Evolutionary conservation across 2,113 vertebrate species (phyloP).

Genomic region (Anhinga rufa): DNA sequence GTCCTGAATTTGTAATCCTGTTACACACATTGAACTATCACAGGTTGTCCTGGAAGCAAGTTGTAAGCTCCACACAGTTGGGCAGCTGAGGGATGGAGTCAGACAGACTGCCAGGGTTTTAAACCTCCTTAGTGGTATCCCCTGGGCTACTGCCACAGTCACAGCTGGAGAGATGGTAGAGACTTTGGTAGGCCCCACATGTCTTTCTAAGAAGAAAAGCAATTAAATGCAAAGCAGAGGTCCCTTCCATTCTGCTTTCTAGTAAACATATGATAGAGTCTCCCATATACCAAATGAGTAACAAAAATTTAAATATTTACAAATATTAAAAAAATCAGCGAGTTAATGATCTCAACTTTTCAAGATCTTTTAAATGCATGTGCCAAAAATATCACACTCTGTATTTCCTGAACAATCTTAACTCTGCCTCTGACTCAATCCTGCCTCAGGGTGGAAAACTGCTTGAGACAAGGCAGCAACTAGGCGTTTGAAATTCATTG

Average conservation of each 20-base stretch:
- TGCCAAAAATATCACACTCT: neutral
- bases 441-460: neutral
- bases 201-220: neutral
- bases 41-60: neutral
- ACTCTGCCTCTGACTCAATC: neutral
- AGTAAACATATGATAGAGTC: neutral
- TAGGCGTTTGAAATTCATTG: neutral
- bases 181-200: neutral
- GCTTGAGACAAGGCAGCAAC: neutral
- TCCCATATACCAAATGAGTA: neutral
- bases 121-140: neutral
- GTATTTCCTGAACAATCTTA: neutral
- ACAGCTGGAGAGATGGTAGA: neutral
- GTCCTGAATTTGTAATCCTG: neutral
- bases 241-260: neutral
- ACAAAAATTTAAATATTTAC: neutral
- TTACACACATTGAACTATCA: neutral
- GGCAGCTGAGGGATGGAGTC: neutral
- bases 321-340: neutral
- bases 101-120: neutral
- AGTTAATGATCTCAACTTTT: neutral
- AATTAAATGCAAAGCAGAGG: neutral
- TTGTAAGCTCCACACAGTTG: rapidly evolving
- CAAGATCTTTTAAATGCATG: neutral
- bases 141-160: neutral